Base-by-base conservation (phyloP, 2,888 invertebrate genomes). In the Himalopsyche anomala region DNA sequence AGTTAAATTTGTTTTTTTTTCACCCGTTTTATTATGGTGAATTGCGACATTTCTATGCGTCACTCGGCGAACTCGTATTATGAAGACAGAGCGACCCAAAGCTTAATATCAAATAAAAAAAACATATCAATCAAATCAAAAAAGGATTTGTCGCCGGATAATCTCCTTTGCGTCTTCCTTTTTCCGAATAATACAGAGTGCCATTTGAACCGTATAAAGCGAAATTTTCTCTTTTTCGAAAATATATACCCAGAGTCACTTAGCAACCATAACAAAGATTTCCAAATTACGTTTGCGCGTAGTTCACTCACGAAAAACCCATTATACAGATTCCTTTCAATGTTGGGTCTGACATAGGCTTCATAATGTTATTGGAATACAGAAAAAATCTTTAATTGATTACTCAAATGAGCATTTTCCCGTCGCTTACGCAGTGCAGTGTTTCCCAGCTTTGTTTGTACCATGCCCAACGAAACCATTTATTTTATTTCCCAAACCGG, bases 121-220 rank as follows among this genome's bases (percentile, higher is more conserved):
- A 62, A 62, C 62, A 62, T 62, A 62, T 62, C 62, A 62, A 62
- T 62, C 62, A 62, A 62, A 62, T 62, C 62, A 62, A 62, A 62
- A 62, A 62, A 28, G 62, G 62, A 62, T 62, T 62, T 62, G 62
- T 62, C 62, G 62, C 62, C 62, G 62, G 62, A 62, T 62, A 62
- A 62, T 62, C 62, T 19, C 62, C 8, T 62, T 19, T 62, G 62
- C 62, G 62, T 62, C 62, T 19, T 62, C 62, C 62, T 62, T 62
- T 62, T 19, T 8, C 19, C 62, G 62, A 28, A 62, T 62, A 62
- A 62, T 62, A 62, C 62, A 28, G 62, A 62, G 62, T 62, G 62
- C 62, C 28, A 62, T 62, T 62, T 62, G 62, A 62, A 62, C 62
- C 19, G 1, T 19, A 62, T 62, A 62, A 62, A 62, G 62, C 62